A percentile compares a stretch with the other conserved stretches of the same genome.
Evolutionary conservation across 2,888 invertebrate genomes (phyloP).

Genomic region (Drosophila prostipennis): DNA sequence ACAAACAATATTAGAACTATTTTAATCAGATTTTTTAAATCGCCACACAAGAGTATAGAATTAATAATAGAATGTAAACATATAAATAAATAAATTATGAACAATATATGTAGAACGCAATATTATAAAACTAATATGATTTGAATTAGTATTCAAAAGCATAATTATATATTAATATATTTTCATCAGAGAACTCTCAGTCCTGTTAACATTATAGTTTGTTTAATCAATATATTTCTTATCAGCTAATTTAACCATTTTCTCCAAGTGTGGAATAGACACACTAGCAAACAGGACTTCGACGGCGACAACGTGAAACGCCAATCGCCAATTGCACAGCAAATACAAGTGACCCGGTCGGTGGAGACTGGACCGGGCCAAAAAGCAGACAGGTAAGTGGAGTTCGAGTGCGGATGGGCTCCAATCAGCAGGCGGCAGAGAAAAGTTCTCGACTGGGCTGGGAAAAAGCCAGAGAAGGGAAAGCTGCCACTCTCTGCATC

Average conservation of each 20-base stretch:
- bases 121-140: no score
- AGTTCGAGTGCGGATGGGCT: constrained; percentile 4
- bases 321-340: constrained; percentile 17
- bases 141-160: no score
- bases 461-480: constrained; percentile 31
- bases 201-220: background rate
- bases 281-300: constrained; percentile 20
- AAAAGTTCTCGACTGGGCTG: constrained; percentile 25
- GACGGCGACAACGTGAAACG: constrained; percentile 32
- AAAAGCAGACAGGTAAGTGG: constrained; percentile 8
- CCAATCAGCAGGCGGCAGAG: constrained; percentile 15
- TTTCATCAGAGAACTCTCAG: background rate
- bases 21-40: no score
- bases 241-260: background rate
- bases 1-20: no score
- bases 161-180: no score
- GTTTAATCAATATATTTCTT: background rate
- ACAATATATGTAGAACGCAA: no score
- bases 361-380: constrained; percentile 6
- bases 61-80: no score
- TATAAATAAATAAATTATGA: no score
- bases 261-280: background rate
- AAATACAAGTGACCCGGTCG: constrained; percentile 17
- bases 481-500: constrained; percentile 53
- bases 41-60: no score